Evolutionary conservation across 2,797 vertebrate genomes (phyloP).

Genomic region (Harpagifer antarcticus): DNA sequence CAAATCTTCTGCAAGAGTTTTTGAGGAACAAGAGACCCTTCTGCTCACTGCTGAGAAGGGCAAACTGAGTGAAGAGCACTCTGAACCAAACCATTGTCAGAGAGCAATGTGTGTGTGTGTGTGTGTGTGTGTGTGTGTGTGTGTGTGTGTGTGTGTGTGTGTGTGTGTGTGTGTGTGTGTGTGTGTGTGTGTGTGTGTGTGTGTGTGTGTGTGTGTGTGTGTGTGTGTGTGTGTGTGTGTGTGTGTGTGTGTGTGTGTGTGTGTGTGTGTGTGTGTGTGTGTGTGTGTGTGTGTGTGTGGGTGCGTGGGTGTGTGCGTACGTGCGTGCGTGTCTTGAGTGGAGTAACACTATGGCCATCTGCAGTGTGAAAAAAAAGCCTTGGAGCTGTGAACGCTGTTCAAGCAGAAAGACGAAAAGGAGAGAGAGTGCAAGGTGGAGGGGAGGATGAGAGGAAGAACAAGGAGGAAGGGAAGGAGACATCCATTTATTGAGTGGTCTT

Average conservation of each 20-base stretch:
- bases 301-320: slow-evolving; percentile 35
- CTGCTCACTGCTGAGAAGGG: slow-evolving; percentile 51
- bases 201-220: slow-evolving; percentile 30
- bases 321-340: slow-evolving; percentile 44
- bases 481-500: neutral
- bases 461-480: neutral
- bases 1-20: slow-evolving; percentile 32
- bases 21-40: slow-evolving; percentile 53
- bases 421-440: slow-evolving; percentile 34
- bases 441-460: slow-evolving; percentile 6
- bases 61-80: slow-evolving; percentile 53
- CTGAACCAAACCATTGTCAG: slow-evolving; percentile 42
- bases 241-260: slow-evolving; percentile 23
- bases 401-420: slow-evolving; percentile 64
- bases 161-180: too few species aligned
- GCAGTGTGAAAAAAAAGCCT: slow-evolving; percentile 69
- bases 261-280: slow-evolving; percentile 20
- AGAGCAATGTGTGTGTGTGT: slow-evolving; percentile 44
- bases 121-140: too few species aligned
- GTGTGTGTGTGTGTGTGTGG: slow-evolving; percentile 30
- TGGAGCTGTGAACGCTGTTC: slow-evolving; percentile 67
- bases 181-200: slow-evolving; percentile 20
- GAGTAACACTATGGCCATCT: slow-evolving; percentile 71
- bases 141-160: too few species aligned
- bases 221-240: slow-evolving; percentile 37